Base-by-base conservation (phyloP, 2,113 vertebrate species). In the Leuciscus idus region DNA sequence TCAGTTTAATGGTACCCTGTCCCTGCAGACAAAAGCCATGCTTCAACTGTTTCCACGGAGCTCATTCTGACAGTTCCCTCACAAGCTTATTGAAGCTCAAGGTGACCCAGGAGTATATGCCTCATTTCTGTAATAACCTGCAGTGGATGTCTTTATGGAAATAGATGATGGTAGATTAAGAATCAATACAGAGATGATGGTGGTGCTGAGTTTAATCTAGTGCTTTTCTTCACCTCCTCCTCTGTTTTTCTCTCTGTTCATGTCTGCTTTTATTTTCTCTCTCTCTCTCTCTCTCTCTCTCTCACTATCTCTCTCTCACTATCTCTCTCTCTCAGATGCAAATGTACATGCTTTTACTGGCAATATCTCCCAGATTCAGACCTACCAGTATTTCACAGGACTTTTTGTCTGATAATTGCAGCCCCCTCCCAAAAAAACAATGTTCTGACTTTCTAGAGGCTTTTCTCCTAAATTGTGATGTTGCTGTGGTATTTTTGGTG, bases 121-220 rank as follows among this genome's bases (percentile, higher is more conserved):
- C 66, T 73, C 66, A 73, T 83, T 73, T 83, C 66, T 83, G 81
- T 83, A 83, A 73, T 83, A 83, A 73, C 81, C 48, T 39, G 66
- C 81, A 83, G 48, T 83, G 81, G 81, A 83, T 57, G 81, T 83
- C 81, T 83, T 83, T 83, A 83, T 83, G 81, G 48, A 83, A 83
- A 83, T 83, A 57, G 48, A 83, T 83, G 81, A 83, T 83, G 81
- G 66, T 72, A 73, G 81, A 83, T 83, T 83, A 83, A 83, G 81
- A 73, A 83, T 83, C 81, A 83, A 83, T 83, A 83, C 28, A 57
- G 81, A 57, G 30, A 73, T 83, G 81, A 83, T 83, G 66, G 50
- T 55, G 66, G 48, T 73, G 66, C 48, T 83, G 66, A 83, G 66
- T 83, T 83, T 73, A 83, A 83, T 83, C 66, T 83, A 83, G 81